Base-by-base conservation (phyloP, 2,113 vertebrate species). In the Scomber colias region DNA sequence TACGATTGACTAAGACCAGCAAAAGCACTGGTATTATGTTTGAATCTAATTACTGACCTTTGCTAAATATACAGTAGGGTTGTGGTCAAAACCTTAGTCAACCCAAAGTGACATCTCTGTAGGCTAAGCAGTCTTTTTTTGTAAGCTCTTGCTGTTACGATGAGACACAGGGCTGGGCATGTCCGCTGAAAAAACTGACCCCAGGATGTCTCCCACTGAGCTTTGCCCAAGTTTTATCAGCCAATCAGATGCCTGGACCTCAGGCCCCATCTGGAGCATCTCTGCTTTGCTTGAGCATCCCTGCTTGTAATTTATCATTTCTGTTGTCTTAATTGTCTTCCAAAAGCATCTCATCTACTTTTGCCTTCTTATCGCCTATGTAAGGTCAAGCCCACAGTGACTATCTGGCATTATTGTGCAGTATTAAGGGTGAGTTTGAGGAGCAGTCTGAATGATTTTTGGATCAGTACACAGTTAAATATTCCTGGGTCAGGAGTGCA, bases 201-300 rank as follows among this genome's bases (percentile, higher is more conserved):
- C 31, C 5, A 31, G 12, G 57, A 77, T 15, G 10, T 16, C 13
- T 65, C 63, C 59, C 30, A 11, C 35, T 19, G 45, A 46, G 35
- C 63, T 40, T 11, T 63, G 61, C 72, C 27, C 57, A 27, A 7
- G 24, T 63, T 48, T 59, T 30, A 45, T 21, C 60, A 62, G 35
- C 70, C 74, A 78, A 75, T 81, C 78, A 61, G 7, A 72, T 16
- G 50, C 50, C 24, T 75, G n/a, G 3, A 57, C 31, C 48, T 24
- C 15, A 53, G 83, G 64, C 49, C 86, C 83, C 88, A 83, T 89
- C 78, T 89, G 85, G 69, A 64, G 46, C 24, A 1, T 48, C 46
- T 67, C 67, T 50, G n/a, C 44, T 71, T 45, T 57, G 35, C 35
- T 40, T 7, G 35, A 40, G 35, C 35, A 40, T 40, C 35, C 10